Conservation (phyloP, 2,113 vertebrate species). For the Malurus cyaneus region DNA sequence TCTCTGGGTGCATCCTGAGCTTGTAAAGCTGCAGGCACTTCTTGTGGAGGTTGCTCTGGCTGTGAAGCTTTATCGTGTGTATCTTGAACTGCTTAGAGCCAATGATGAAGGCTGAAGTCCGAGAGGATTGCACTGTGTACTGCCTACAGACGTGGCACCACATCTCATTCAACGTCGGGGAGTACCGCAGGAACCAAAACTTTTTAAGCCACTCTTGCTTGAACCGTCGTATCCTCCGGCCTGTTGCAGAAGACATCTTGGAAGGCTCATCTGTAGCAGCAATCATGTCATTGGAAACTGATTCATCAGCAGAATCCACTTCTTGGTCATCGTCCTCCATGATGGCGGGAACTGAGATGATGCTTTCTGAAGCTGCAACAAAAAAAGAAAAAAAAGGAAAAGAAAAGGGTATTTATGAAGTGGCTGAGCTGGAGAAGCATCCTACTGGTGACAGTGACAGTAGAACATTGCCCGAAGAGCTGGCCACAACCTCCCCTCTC, state of each 20-base stretch:
- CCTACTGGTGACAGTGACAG: neutral
- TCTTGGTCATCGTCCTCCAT: conserved; percentile 94
- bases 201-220: conserved; percentile 98
- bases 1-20: conserved; percentile 96
- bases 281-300: conserved; percentile 86
- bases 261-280: conserved; percentile 85
- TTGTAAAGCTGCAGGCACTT: conserved; percentile 98
- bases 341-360: conserved; percentile 83
- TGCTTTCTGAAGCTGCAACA: conserved; percentile 83
- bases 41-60: conserved; percentile 98
- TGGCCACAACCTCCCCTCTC: neutral
- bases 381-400: neutral
- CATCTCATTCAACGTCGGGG: conserved; percentile 93
- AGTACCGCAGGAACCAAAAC: conserved; percentile 98
- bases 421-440: neutral
- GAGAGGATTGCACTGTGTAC: conserved; percentile 94
- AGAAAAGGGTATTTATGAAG: neutral
- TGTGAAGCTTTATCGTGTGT: conserved; percentile 97
- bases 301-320: conserved; percentile 93
- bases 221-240: conserved; percentile 90
- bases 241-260: conserved; percentile 80
- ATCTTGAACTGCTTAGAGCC: conserved; percentile 99
- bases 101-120: conserved; percentile 95
- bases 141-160: conserved; percentile 98
- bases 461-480: neutral